Conservation (phyloP, 2,888 invertebrate genomes). For the Chrysodeixis includens region DNA sequence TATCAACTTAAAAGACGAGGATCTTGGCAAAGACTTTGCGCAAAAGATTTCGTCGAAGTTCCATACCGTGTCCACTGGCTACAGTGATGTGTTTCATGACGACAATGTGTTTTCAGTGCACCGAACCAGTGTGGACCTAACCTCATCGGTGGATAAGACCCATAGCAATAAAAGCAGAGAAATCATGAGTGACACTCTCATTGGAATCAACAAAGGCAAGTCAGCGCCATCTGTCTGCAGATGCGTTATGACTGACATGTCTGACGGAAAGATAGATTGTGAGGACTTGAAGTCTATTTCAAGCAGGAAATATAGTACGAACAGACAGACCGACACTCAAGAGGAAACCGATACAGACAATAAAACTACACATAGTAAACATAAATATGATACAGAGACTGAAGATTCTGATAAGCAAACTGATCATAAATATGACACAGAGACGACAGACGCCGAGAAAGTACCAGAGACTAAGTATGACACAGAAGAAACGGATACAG, state of each 20-base stretch:
- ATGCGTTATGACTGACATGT: conserved; percentile 27
- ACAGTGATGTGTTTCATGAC: conserved; percentile 64
- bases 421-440: conserved; percentile 42
- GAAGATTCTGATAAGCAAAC: conserved; percentile 34
- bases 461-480: conserved; percentile 30
- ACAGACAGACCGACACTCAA: conserved; percentile 22
- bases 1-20: conserved; percentile 20
- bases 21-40: conserved; percentile 64
- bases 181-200: conserved; percentile 21
- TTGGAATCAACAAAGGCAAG: conserved; percentile 5
- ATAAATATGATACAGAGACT: conserved; percentile 41
- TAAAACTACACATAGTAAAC: conserved; percentile 19
- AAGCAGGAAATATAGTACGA: conserved; percentile 21
- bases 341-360: conserved; percentile 50
- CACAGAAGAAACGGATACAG: conserved; percentile 13
- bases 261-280: conserved; percentile 25
- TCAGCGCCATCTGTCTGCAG: conserved; percentile 32
- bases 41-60: conserved; percentile 75
- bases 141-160: conserved; percentile 60
- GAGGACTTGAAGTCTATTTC: conserved; percentile 25
- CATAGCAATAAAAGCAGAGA: conserved; percentile 37
- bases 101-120: conserved; percentile 69
- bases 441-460: conserved; percentile 35
- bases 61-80: conserved; percentile 76
- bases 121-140: conserved; percentile 68